A percentile compares a stretch with the other conserved stretches of the same genome.
Evolutionary conservation across 1,140 invertebrate species (phyloP).

Genomic region (Goniozus legneri): DNA sequence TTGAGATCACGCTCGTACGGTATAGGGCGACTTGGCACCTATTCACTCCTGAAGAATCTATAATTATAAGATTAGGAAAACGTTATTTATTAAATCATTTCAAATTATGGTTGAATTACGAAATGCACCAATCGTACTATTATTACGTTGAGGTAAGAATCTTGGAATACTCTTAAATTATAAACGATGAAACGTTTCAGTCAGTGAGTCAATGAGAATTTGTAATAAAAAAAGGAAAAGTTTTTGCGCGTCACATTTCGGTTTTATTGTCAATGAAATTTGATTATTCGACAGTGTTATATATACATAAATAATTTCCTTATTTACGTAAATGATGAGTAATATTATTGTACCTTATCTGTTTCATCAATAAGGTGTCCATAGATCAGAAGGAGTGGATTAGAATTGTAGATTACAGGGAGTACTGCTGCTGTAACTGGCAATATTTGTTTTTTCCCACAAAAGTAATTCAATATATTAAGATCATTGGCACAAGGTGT

Average conservation of each 20-base stretch:
- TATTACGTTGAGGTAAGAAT: slow-evolving; percentile 81
- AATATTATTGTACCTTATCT: slow-evolving; percentile 5
- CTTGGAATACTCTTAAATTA: neutral
- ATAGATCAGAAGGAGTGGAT: slow-evolving; percentile 96
- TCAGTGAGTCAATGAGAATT: too few relatives aligned
- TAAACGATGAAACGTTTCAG: too few relatives aligned
- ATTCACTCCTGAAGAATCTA: slow-evolving; percentile 81
- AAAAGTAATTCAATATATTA: slow-evolving; percentile 84
- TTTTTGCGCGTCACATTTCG: too few relatives aligned
- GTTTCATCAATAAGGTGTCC: slow-evolving; percentile 65
- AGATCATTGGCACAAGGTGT: slow-evolving; percentile 91
- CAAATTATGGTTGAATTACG: slow-evolving; percentile 90
- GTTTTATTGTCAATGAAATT: too few relatives aligned
- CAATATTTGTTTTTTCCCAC: slow-evolving; percentile 91
- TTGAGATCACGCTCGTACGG: slow-evolving; percentile 8
- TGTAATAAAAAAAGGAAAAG: too few relatives aligned
- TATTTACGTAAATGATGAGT: too few relatives aligned
- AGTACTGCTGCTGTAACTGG: slow-evolving; percentile 92
- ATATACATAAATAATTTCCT: too few relatives aligned
- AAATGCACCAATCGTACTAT: slow-evolving; percentile 90
- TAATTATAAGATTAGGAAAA: slow-evolving; percentile 82
- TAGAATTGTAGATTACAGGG: slow-evolving; percentile 85
- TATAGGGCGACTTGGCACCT: slow-evolving; percentile 86
- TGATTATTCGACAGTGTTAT: too few relatives aligned
- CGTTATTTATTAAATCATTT: slow-evolving; percentile 93